Base-by-base conservation (phyloP, 2,888 invertebrate genomes). In the Heliconius sara region DNA sequence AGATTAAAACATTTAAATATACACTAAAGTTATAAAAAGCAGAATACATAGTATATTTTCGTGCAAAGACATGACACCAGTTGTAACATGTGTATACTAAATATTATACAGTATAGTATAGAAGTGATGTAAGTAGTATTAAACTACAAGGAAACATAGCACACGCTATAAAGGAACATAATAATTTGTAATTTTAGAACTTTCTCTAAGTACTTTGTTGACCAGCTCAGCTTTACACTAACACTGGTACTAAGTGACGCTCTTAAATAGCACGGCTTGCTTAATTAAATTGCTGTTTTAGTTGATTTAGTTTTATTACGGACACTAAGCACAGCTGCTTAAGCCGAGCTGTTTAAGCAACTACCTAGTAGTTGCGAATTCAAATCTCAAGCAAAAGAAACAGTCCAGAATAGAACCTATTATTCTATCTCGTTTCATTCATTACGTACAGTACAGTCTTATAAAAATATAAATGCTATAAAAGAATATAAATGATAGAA, bases 171-270 rank as follows among this genome's bases (percentile, higher is more conserved):
- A 47, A 71, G 71, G 27, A 52, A 22, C 52, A 19, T 71, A 22
- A 47, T 71, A 34, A 60, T 73, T 34, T 60, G 34, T 60, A 73
- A 39, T 73, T 73, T 73, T 60, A 73, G 39, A 73, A 60, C 34
- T n/a, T n/a, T 16, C n/a, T 1, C 25, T n/a, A 60, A 73, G 73
- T 73, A 73, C 60, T 73, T 60, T 60, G 73, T 73, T 73, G 60
- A 60, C 73, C 73, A 73, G 73, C 73, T 43, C 25, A 60, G 60
- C 60, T 73, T 60, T 60, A 7, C n/a, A 16, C 73, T 60, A 16
- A 73, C 16, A 39, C 34, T 73, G n/a, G n/a, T 39, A 73, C 13
- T 60, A 57, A 72, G 60, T 73, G 57, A 57, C 60, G 73, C 73
- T 34, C 12, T 34, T 30, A 34, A 72, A 30, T 22, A 73, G 73